Conservation (phyloP, 2,797 vertebrate species). For the Bradypodion pumilum region DNA sequence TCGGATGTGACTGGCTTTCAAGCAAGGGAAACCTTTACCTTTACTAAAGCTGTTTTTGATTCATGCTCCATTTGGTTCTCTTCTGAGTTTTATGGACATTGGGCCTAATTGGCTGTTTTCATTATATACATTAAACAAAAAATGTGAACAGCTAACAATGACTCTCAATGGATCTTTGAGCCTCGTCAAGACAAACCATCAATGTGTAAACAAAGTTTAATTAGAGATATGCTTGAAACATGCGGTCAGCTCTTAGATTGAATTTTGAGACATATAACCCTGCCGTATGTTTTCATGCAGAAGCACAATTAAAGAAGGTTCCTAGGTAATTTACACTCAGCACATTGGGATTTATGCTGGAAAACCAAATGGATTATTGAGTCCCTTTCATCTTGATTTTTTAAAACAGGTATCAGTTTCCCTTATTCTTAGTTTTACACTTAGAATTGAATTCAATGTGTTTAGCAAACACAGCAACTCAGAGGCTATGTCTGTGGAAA, state of each 20-base stretch:
- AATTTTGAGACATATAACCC: not conserved
- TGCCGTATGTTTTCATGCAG: not conserved
- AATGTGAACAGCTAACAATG: slow-evolving; percentile 75
- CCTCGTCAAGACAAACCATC: slow-evolving; percentile 59
- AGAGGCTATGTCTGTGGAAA: slow-evolving; percentile 51
- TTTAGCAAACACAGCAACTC: slow-evolving; percentile 50
- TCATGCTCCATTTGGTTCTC: slow-evolving; percentile 79
- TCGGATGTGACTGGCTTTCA: no score
- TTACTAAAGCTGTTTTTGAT: slow-evolving; percentile 77
- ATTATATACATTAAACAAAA: slow-evolving; percentile 79
- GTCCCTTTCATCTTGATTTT: slow-evolving; percentile 63
- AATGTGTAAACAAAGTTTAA: slow-evolving; percentile 71
- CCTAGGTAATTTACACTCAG: not conserved
- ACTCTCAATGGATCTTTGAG: slow-evolving; percentile 70
- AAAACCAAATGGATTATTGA: not conserved
- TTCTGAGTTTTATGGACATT: slow-evolving; percentile 79
- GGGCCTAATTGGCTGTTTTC: slow-evolving; percentile 80
- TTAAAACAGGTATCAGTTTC: slow-evolving; percentile 22
- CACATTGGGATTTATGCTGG: not conserved
- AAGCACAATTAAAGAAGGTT: not conserved
- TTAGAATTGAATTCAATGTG: slow-evolving; percentile 50
- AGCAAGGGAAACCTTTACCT: no score
- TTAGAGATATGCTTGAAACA: slow-evolving; percentile 65
- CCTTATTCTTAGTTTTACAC: not conserved
- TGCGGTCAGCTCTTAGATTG: slow-evolving; percentile 63